Evolutionary conservation across 1,140 invertebrate genomes (phyloP), one percentile per base, ranked within the genome.

Genomic region (Battus philenor): DNA sequence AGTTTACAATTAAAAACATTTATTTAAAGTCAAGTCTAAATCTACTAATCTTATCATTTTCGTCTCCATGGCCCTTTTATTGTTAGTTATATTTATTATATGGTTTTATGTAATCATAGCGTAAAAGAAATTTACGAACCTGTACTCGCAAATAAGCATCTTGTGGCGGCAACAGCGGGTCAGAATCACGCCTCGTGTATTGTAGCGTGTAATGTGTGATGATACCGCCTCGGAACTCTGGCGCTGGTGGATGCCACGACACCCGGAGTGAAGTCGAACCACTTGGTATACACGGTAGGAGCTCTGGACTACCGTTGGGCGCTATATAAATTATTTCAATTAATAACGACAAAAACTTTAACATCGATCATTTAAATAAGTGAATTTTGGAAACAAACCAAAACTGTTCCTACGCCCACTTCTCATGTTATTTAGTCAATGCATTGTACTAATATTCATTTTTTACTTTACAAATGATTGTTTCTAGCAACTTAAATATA

Each of bases 201-300:
- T 82, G 75, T 18, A 96, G 88, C 62, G 94, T 94, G 74, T 95
- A 96, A 12, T 94, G 94, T 54, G 92, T 90, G 55, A 96, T 91
- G 16, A 92, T 86, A 1, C 94, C 94, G 38, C 95, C 93, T 32
- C 93, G 89, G 1, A 90, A 87, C 54, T 91, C 89, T 7, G 86
- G 63, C 0, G 90, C 89, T 0, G 93, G 93, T 5, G 93, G 89
- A 1, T 89, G 88, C 94, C 94, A 96, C 3, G 90, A 90, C 4
- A 95, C 90, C 50, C 91, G 89, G 0, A 95, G 86, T 43, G 91
- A 93, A 44, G 92, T 90, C 0, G 94, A 91, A 1, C 91, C 90
- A 7, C 91, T 86, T 2, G 91, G 89, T n/a, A 88, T 83, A 59
- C 93, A 94, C 4, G 86, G 73, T 1, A 94, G 75, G 17, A 90